These are phyloP conservation scores for Lepus timidus DNA, from an alignment of 2,113 vertebrate species.

Conservation along the genomic window DNA sequence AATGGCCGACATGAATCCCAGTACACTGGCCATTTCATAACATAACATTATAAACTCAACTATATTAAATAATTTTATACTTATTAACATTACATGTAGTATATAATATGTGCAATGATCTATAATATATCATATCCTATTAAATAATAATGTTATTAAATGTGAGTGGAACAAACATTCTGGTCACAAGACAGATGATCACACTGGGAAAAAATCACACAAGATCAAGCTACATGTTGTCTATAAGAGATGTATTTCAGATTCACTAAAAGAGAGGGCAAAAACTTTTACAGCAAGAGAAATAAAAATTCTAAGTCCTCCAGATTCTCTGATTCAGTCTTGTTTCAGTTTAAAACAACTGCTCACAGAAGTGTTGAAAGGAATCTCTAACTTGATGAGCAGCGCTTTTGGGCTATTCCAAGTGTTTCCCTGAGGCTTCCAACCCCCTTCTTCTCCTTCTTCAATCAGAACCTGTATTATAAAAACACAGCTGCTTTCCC, in stretches of 20 bases:
- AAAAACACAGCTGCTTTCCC: not conserved
- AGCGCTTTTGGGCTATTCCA: not conserved
- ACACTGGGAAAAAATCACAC: not conserved
- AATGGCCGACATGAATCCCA: not conserved
- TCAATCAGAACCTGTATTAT: not conserved
- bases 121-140: not conserved
- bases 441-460: not conserved
- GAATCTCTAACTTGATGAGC: not conserved
- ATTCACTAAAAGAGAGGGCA: not conserved
- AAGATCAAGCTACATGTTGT: not conserved
- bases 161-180: not conserved
- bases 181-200: not conserved
- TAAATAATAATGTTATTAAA: not conserved
- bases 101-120: not conserved
- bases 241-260: not conserved
- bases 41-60: not conserved
- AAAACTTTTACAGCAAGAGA: not conserved
- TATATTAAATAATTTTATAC: not conserved
- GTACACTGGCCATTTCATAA: not conserved
- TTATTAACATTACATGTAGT: not conserved
- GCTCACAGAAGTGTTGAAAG: not conserved
- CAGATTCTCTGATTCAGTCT: not conserved
- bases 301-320: constrained; percentile 9
- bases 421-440: not conserved
- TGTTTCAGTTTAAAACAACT: not conserved